These are phyloP conservation scores for Poecile atricapillus DNA, from an alignment of 2,113 vertebrate species.

Conservation along the genomic window DNA sequence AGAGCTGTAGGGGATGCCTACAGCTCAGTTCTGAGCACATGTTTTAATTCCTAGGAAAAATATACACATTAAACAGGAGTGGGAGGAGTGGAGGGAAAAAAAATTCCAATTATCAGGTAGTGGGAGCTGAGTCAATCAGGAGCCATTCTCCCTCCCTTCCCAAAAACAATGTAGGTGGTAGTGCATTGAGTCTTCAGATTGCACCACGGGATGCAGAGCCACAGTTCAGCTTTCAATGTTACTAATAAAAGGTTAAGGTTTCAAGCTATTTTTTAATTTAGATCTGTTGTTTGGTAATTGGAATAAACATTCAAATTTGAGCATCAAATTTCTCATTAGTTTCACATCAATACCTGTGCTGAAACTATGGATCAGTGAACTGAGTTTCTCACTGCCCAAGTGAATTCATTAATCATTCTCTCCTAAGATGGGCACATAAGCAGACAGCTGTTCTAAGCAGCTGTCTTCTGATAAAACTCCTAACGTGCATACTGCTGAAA, in stretches of 20 bases:
- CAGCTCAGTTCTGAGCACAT: background rate
- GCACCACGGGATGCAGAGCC: background rate
- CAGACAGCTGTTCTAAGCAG: constrained; percentile 79
- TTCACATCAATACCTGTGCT: constrained; percentile 84
- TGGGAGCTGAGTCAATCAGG: constrained; percentile 17
- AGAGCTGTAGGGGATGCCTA: constrained; percentile 44
- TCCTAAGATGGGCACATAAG: constrained; percentile 74
- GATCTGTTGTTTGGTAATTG: constrained; percentile 82
- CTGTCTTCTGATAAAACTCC: constrained; percentile 67
- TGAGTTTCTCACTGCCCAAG: constrained; percentile 79
- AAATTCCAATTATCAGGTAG: constrained; percentile 16
- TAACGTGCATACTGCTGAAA: background rate
- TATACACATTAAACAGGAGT: background rate
- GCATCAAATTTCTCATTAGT: constrained; percentile 87
- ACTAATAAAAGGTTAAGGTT: constrained; percentile 75
- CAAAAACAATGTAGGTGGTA: constrained; percentile 17
- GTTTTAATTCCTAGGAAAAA: constrained; percentile 4
- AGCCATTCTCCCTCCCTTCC: background rate
- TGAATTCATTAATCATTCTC: constrained; percentile 87
- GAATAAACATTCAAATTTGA: constrained; percentile 85
- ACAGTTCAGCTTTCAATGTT: constrained; percentile 23
- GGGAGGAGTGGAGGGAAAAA: background rate
- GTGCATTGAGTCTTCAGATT: background rate
- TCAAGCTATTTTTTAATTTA: constrained; percentile 73
- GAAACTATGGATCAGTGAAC: constrained; percentile 81